phyloP scores from a whole-genome alignment of 2,888 invertebrate species.

The Halictus ligatus region DNA sequence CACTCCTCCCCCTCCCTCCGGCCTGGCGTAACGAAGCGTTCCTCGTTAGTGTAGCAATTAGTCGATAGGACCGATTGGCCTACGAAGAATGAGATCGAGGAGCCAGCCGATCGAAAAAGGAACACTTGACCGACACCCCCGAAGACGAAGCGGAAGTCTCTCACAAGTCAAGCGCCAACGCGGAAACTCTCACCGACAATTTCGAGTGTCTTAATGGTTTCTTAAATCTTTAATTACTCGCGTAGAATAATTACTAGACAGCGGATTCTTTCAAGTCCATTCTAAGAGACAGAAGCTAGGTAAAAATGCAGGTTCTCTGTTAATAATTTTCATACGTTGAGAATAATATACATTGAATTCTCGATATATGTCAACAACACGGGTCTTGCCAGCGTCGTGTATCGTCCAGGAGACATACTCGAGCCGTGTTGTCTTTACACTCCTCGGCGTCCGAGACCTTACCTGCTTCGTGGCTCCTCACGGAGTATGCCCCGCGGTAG shows the following conservation, averaged over 20 bases:
- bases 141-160: background rate
- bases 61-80: slow-evolving; percentile 34
- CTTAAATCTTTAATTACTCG: background rate
- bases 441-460: no score
- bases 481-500: no score
- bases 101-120: background rate
- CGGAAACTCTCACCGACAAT: background rate
- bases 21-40: slow-evolving; percentile 48
- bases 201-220: background rate
- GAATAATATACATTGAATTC: background rate
- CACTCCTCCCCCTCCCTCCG: background rate
- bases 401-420: no score
- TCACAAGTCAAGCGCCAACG: background rate
- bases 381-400: no score
- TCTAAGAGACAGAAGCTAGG: background rate
- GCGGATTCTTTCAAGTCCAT: background rate
- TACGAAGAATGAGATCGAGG: slow-evolving; percentile 16
- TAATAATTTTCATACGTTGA: background rate
- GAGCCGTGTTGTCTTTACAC: no score
- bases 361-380: no score
- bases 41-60: slow-evolving; percentile 56
- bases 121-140: background rate
- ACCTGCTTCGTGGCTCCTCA: no score
- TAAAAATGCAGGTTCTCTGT: background rate
- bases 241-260: background rate